phyloP scores from a whole-genome alignment of 2,797 vertebrate genomes.

The Pterois miles region DNA sequence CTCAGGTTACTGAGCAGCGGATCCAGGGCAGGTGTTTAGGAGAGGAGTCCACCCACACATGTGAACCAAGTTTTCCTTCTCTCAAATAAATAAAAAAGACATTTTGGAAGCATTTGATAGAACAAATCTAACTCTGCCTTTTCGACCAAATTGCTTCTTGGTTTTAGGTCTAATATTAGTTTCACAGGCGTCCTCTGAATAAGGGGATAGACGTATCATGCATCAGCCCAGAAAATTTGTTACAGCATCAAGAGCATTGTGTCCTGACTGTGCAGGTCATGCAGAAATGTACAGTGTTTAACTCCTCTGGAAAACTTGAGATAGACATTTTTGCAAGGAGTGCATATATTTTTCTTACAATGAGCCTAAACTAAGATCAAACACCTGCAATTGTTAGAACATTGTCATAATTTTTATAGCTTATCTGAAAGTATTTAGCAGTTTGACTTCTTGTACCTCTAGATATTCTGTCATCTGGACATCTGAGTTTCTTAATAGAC shows the following conservation, averaged over 20 bases:
- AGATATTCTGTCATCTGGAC: not conserved
- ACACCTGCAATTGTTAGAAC: not conserved
- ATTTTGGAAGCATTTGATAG: slow-evolving; percentile 42
- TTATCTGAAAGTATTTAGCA: not conserved
- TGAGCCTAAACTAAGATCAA: not conserved
- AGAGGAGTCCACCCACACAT: slow-evolving; percentile 38
- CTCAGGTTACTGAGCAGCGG: slow-evolving; percentile 45
- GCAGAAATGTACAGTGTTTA: not conserved
- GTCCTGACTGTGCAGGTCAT: not conserved
- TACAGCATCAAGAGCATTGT: not conserved
- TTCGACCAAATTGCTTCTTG: slow-evolving; percentile 12
- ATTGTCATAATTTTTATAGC: not conserved
- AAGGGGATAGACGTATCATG: not conserved
- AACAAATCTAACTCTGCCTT: slow-evolving; percentile 16
- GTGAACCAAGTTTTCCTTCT: slow-evolving; percentile 15
- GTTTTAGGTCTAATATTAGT: slow-evolving; percentile 34
- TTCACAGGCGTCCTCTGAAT: slow-evolving; percentile 18
- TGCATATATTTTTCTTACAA: not conserved
- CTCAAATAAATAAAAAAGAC: not conserved
- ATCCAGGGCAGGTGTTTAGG: slow-evolving; percentile 50
- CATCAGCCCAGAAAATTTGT: not conserved
- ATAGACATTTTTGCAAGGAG: not conserved
- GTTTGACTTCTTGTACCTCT: not conserved
- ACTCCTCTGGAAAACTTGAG: not conserved
- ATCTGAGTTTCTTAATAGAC: not conserved